Conservation (phyloP, 2,888 invertebrate species). For the Chalcis sispes region DNA sequence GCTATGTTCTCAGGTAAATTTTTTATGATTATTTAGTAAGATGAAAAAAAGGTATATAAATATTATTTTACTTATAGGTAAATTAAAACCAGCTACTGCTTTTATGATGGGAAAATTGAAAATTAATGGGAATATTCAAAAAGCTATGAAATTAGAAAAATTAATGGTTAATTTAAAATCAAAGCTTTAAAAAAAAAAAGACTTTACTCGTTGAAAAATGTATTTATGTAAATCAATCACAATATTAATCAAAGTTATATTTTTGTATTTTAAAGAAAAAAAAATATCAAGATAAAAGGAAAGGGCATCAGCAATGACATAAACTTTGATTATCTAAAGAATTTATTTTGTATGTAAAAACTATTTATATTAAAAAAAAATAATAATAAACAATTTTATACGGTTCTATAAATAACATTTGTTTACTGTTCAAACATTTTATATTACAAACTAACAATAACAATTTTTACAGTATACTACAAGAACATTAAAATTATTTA, state of each 20-base stretch:
- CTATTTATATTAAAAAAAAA: constrained; percentile 48
- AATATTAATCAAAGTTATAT: constrained; percentile 26
- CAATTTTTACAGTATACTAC: too few species aligned
- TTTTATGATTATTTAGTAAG: constrained; percentile 16
- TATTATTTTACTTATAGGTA: constrained; percentile 81
- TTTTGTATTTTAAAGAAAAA: constrained; percentile 45
- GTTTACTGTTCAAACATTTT: constrained; percentile 2
- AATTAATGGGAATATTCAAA: constrained; percentile 92
- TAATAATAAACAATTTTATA: constrained; percentile 56
- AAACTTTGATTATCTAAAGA: constrained; percentile 27
- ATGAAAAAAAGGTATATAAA: background rate
- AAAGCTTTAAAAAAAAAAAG: constrained; percentile 77
- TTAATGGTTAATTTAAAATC: constrained; percentile 89
- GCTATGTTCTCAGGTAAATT: constrained; percentile 85
- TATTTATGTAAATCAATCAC: constrained; percentile 38
- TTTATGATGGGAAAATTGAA: constrained; percentile 98
- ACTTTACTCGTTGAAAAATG: constrained; percentile 10
- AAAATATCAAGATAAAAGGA: constrained; percentile 13
- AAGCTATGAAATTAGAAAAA: constrained; percentile 96
- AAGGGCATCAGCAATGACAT: constrained; percentile 27
- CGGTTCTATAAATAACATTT: constrained; percentile 10
- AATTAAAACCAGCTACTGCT: constrained; percentile 93
- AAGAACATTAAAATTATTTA: too few species aligned
- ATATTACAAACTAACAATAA: too few species aligned
- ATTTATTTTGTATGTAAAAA: constrained; percentile 51